Base-by-base conservation (phyloP, 2,888 invertebrate species). In the Andricus quercusramuli region DNA sequence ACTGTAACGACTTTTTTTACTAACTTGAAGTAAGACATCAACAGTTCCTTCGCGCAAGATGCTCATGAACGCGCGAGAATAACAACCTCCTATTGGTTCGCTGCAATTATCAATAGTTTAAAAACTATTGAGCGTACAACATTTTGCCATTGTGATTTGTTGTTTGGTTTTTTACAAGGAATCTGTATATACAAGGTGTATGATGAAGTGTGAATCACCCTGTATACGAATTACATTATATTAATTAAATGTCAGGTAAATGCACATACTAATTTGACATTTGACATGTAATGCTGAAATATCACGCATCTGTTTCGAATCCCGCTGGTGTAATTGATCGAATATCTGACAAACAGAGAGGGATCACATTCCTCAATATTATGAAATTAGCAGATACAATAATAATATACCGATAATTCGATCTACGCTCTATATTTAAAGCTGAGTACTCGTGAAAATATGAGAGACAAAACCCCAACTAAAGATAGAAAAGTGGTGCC, bases 201-300 rank as follows among this genome's bases (percentile, higher is more conserved):
- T n/a, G n/a, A n/a, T n/a, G n/a, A n/a, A n/a, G n/a, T n/a, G n/a
- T n/a, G n/a, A n/a, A n/a, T n/a, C n/a, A n/a, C n/a, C n/a, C n/a
- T n/a, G n/a, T n/a, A n/a, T 86, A 84, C 84, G 84, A 87, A 87
- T 87, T 83, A 84, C 85, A 87, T 87, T 85, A 86, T 86, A 86
- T 87, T 88, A 89, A 89, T 89, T 86, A 85, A 89, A 89, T 87
- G 82, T 78, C 70, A 78, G 79, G 80, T 81, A 79, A 80, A 83
- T 83, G 82, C 79, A 79, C 81, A 80, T 83, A 83, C 83, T 84
- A 83, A 84, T 83, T 83, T 80, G 79, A 82, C 79, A 83, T 82
- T 83, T 82, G 79, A 79, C 65, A 51, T 37, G 47, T 70, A 70
- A 70, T 70, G 22, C 66, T 41, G 17, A 44, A 41, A 37, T 47